Evolutionary conservation across 2,113 vertebrate genomes (phyloP), one percentile per base, ranked within the genome.

Genomic region (Scomber japonicus): DNA sequence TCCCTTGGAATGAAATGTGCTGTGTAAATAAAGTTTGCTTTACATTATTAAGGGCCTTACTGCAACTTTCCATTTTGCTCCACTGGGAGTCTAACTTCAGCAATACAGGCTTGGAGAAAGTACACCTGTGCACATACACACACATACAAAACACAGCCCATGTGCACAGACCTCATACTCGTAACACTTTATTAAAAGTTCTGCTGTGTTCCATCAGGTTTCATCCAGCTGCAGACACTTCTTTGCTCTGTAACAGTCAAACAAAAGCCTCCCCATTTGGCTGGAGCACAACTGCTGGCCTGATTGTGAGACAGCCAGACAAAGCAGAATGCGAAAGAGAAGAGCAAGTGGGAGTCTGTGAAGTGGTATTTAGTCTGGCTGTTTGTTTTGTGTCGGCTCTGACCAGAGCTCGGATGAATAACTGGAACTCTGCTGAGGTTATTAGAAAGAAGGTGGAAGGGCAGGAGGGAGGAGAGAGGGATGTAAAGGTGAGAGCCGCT

Each of bases 361-460:
- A 65, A 81, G 63, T 63, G 61, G 72, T 82, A 63, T 87, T 85
- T 69, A 82, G 78, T 70, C 57, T 27, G 56, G 27, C 15, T 85
- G 81, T 89, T 84, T 89, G 71, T 69, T 80, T 65, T 45, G 21
- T 1, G 17, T 55, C 67, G 63, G 55, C 75, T 73, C 10, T 45
- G 59, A 63, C 64, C 9, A 1, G 5, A 69, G 51, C 74, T 11
- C 0, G 2, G 59, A 31, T 78, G 71, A 68, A 59, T 81, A 61
- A 67, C 56, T 9, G 8, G 53, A 66, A 17, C 50, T 46, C n/a
- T 17, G 45, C 63, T 10, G 40, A 60, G 65, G 46, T 79, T 78
- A 75, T 68, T 55, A 68, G 48, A 79, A 44, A 49, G 27, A 16
- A 19, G 61, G 49, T 60, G 17, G 44, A 69, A 7, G 53, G 45